Base-by-base conservation (phyloP, 2,888 invertebrate species). In the Drosophila koepferae region DNA sequence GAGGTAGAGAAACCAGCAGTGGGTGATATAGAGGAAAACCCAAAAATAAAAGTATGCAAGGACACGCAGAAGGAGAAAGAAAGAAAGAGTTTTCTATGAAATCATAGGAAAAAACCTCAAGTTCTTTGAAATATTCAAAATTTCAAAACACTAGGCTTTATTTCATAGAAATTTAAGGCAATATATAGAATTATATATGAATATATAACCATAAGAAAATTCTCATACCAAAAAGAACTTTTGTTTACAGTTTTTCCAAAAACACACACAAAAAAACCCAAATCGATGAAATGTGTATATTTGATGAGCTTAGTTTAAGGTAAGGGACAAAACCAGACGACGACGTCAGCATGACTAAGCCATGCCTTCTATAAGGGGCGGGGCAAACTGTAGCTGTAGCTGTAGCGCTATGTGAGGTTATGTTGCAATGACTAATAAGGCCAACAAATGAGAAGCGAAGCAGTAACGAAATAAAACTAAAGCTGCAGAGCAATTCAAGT, bases 381-480 rank as follows among this genome's bases (percentile, higher is more conserved):
- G 56, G 38, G 14, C 31, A 43, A 34, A 14, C 20, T 58, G 40
- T 40, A 40, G 36, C 36, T 38, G 38, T 40, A 40, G 38, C 9
- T 34, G 34, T 34, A 36, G 36, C 40, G 28, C 10, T 49, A 55
- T 38, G 49, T 59, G 56, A 54, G 71, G 65, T 46, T 77, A 81
- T 74, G 69, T 65, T 77, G 82, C 85, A 84, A 73, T 86, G 82
- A 82, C 82, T 82, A 84, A 86, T 78, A 81, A 74, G 66, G 63
- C 75, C 72, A 64, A 54, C 79, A 74, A 69, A 77, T 77, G 49
- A 38, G 59, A 63, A 53, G 46, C 38, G 61, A 48, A 68, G 44
- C 38, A 53, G 43, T 20, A 28, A 44, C 44, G 58, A 62, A 58
- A 75, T 49, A 65, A 58, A 71, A 55, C 64, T 41, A 63, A 66